Evolutionary conservation across 1,140 invertebrate genomes (phyloP).

Genomic region (Helicoverpa armigera): DNA sequence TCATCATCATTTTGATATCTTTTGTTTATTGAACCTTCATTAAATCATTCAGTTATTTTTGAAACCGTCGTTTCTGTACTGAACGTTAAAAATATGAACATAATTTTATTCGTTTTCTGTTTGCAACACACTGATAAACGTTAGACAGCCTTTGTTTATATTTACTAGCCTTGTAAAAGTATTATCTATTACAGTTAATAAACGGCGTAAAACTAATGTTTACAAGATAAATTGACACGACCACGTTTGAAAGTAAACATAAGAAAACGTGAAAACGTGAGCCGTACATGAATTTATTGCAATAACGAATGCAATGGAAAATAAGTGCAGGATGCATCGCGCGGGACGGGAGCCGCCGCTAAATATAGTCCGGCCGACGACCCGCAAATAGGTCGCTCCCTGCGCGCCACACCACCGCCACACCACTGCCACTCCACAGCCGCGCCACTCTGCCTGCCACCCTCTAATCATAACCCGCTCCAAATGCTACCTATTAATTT

Average conservation of each 20-base stretch:
- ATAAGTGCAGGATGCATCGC: slow-evolving; percentile 71
- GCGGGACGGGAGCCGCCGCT: slow-evolving; percentile 66
- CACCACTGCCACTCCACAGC: slow-evolving; percentile 36
- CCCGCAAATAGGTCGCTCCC: slow-evolving; percentile 78
- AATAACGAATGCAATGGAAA: slow-evolving; percentile 76
- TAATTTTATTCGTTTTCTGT: slow-evolving; percentile 19
- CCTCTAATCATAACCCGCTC: slow-evolving; percentile 49
- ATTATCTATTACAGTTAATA: slow-evolving; percentile 50
- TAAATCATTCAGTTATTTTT: background rate
- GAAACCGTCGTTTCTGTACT: background rate
- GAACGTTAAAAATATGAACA: background rate
- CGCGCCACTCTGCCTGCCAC: slow-evolving; percentile 45
- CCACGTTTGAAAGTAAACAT: slow-evolving; percentile 41
- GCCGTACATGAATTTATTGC: slow-evolving; percentile 53
- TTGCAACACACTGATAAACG: slow-evolving; percentile 39
- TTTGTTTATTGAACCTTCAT: background rate
- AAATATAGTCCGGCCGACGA: slow-evolving; percentile 82
- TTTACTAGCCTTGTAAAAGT: slow-evolving; percentile 40
- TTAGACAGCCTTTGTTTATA: slow-evolving; percentile 39
- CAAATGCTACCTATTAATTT: slow-evolving; percentile 49
- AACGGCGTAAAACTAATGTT: slow-evolving; percentile 45
- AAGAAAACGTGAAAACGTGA: slow-evolving; percentile 53
- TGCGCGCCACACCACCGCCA: slow-evolving; percentile 56
- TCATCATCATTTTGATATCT: background rate
- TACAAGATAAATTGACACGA: slow-evolving; percentile 50